phyloP scores from a whole-genome alignment of 35 echinoderm and acorn worm species.

The Holothuria glaberrima region DNA sequence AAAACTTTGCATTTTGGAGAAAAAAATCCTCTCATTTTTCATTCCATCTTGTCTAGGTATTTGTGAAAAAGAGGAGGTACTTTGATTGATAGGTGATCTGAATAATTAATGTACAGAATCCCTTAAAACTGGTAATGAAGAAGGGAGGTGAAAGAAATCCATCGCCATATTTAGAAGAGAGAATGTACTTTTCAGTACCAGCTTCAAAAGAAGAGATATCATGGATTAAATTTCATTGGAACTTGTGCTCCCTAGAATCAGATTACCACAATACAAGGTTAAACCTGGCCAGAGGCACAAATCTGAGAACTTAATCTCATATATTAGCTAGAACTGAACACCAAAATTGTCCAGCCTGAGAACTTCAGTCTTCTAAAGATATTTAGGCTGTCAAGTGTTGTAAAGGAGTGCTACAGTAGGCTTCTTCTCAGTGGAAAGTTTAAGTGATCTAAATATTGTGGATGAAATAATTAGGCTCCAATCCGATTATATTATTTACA shows the following conservation, averaged over 20 bases:
- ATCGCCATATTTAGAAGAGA: too few relatives aligned
- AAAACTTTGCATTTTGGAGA: too few relatives aligned
- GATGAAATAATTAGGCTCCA: not conserved
- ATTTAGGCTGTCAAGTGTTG: conserved; percentile 17
- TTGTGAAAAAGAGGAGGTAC: too few relatives aligned
- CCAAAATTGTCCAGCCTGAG: not conserved
- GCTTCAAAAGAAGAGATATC: too few relatives aligned
- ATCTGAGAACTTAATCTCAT: not conserved
- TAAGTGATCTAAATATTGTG: conserved; percentile 28
- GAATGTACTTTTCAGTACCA: too few relatives aligned
- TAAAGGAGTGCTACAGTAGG: not conserved
- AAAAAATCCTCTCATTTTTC: too few relatives aligned
- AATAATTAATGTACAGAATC: too few relatives aligned
- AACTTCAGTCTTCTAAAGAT: not conserved
- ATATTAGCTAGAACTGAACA: conserved; percentile 3
- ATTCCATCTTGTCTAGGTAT: too few relatives aligned
- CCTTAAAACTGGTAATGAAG: too few relatives aligned
- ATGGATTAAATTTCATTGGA: conserved; percentile 14
- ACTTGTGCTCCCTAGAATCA: not conserved
- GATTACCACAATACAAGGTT: conserved; percentile 53
- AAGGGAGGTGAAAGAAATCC: too few relatives aligned
- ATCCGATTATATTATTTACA: too few relatives aligned
- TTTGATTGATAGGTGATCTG: too few relatives aligned
- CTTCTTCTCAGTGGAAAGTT: not conserved
- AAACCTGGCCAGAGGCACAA: conserved; percentile 8